phyloP scores from a whole-genome alignment of 2,888 invertebrate genomes.

The Theretra japonica region DNA sequence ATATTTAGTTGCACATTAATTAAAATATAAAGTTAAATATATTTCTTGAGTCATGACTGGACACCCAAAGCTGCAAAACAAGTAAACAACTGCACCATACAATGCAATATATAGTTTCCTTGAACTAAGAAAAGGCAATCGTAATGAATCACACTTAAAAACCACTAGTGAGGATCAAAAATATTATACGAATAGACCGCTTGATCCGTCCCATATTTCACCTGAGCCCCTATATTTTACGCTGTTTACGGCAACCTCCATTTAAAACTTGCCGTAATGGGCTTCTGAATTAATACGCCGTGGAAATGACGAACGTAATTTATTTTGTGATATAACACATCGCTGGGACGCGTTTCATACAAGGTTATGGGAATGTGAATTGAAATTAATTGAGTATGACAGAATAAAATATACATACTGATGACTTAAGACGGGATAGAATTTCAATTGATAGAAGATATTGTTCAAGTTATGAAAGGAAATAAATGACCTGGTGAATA shows the following conservation, averaged over 20 bases:
- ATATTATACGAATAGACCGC: slow-evolving; percentile 42
- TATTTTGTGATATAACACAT: slow-evolving; percentile 42
- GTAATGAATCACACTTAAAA: slow-evolving; percentile 49
- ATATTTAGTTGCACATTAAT: too few relatives aligned
- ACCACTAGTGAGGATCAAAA: slow-evolving; percentile 48
- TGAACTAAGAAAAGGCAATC: neutral
- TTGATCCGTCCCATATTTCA: slow-evolving; percentile 56
- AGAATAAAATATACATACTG: too few relatives aligned
- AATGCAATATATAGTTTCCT: neutral
- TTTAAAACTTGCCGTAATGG: slow-evolving; percentile 74
- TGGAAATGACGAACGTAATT: slow-evolving; percentile 66
- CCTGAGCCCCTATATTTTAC: slow-evolving; percentile 61
- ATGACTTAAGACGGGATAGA: too few relatives aligned
- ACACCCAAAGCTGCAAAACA: neutral
- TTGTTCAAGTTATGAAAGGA: too few relatives aligned
- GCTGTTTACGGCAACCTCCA: slow-evolving; percentile 63
- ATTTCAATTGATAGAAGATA: too few relatives aligned
- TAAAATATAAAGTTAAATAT: too few relatives aligned
- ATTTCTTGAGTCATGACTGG: neutral
- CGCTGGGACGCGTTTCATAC: neutral
- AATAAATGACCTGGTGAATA: too few relatives aligned
- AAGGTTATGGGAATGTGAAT: neutral
- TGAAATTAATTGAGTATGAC: neutral
- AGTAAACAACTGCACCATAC: neutral
- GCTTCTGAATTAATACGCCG: slow-evolving; percentile 70